Percentiles rank a stretch among this genome's conserved stretches.
phyloP scores from a whole-genome alignment of 2,888 invertebrate species.

The Mimumesa dahlbomi region DNA sequence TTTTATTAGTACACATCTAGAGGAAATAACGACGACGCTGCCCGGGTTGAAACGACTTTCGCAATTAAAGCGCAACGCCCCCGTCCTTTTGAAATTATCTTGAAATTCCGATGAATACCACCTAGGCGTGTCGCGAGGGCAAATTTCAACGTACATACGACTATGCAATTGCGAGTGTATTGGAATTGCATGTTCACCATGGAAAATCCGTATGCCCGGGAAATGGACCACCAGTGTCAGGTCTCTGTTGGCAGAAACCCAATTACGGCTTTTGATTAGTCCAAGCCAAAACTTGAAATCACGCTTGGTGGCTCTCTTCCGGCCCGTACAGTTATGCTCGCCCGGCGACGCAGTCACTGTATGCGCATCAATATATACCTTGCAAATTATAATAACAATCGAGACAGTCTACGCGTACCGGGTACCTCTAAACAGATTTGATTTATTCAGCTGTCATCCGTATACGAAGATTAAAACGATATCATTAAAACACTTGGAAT shows the following conservation, averaged over 20 bases:
- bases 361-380: not conserved
- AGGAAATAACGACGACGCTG: too few species aligned
- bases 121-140: not conserved
- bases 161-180: not conserved
- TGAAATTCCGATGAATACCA: not conserved
- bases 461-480: too few species aligned
- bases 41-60: too few species aligned
- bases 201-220: slow-evolving; percentile 13
- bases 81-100: slow-evolving; percentile 2
- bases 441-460: too few species aligned
- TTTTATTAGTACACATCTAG: too few species aligned
- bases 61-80: too few species aligned
- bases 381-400: slow-evolving; percentile 31
- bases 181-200: slow-evolving; percentile 14
- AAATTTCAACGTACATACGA: not conserved
- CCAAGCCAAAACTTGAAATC: slow-evolving; percentile 48
- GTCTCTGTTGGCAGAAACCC: slow-evolving; percentile 47
- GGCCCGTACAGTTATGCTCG: not conserved
- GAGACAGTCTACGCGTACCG: not conserved
- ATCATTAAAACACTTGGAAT: too few species aligned
- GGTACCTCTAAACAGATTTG: not conserved
- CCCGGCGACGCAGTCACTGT: not conserved
- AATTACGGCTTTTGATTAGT: slow-evolving; percentile 60
- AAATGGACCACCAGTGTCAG: slow-evolving; percentile 17
- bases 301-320: slow-evolving; percentile 34